Evolutionary conservation across 92 coral and sea anemone species (phyloP).

Genomic region (Galaxea fascicularis): DNA sequence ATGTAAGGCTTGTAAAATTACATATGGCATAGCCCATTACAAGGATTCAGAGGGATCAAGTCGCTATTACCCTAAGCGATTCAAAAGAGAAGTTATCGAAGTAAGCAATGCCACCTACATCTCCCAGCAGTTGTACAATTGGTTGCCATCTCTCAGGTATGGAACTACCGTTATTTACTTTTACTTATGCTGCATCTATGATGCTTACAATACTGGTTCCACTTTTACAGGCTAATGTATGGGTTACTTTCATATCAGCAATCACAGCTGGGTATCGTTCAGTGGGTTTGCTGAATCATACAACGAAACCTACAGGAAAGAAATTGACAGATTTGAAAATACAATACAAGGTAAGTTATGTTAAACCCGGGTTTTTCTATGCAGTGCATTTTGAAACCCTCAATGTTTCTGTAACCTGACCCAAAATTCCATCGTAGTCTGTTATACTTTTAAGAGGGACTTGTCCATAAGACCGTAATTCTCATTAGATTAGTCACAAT

Average conservation of each 20-base stretch:
- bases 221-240: not conserved
- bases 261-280: constrained; percentile 59
- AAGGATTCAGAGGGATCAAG: not conserved
- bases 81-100: constrained; percentile 18
- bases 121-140: constrained; percentile 37
- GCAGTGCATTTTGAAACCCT: not conserved
- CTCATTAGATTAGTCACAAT: constrained; percentile 4
- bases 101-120: constrained; percentile 57
- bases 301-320: constrained; percentile 19
- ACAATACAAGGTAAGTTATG: no score
- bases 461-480: not conserved
- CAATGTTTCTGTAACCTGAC: not conserved
- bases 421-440: not conserved
- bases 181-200: not conserved
- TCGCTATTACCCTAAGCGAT: constrained; percentile 4
- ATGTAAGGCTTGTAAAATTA: not conserved
- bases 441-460: not conserved
- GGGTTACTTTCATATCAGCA: constrained; percentile 14
- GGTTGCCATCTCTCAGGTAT: constrained; percentile 67
- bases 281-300: constrained; percentile 53
- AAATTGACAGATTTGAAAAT: no score
- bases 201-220: not conserved
- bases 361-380: not conserved
- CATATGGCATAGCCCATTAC: not conserved
- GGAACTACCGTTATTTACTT: not conserved